Percentiles rank a stretch among this genome's conserved stretches.
phyloP scores from a whole-genome alignment of 2,888 invertebrate genomes.

The Pyrocoelia pectoralis region DNA sequence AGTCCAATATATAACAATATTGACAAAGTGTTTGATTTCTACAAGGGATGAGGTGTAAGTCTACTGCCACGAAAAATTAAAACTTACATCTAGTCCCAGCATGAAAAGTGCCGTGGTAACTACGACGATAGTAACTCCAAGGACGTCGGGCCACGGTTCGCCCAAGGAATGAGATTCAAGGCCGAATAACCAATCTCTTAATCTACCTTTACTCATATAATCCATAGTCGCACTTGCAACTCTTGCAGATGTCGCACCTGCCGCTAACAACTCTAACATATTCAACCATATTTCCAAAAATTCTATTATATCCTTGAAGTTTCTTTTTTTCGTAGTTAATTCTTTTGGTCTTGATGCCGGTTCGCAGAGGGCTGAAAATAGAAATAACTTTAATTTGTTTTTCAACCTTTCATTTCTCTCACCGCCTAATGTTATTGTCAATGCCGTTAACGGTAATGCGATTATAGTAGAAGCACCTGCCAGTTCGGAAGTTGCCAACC shows the following conservation, averaged over 20 bases:
- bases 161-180: slow-evolving; percentile 66
- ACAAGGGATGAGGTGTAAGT: slow-evolving; percentile 7
- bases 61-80: too few relatives aligned
- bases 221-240: slow-evolving; percentile 70
- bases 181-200: slow-evolving; percentile 69
- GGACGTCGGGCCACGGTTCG: slow-evolving; percentile 71
- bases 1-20: slow-evolving; percentile 53
- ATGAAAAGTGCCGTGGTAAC: slow-evolving; percentile 69
- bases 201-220: slow-evolving; percentile 67
- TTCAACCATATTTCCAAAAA: slow-evolving; percentile 69
- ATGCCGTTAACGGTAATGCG: slow-evolving; percentile 63
- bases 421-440: slow-evolving; percentile 65
- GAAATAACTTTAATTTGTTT: neutral
- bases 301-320: slow-evolving; percentile 63
- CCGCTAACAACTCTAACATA: slow-evolving; percentile 66
- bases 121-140: slow-evolving; percentile 69
- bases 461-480: slow-evolving; percentile 67
- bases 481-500: slow-evolving; percentile 66
- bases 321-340: slow-evolving; percentile 58
- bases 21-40: slow-evolving; percentile 59
- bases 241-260: slow-evolving; percentile 69
- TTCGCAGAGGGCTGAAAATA: slow-evolving; percentile 48
- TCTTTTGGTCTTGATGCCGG: slow-evolving; percentile 40
- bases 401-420: too few relatives aligned
- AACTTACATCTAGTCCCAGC: slow-evolving; percentile 69